A percentile compares a stretch with the other conserved stretches of the same genome.
phyloP scores from a whole-genome alignment of 2,113 vertebrate genomes.

The Bothrops jararaca region DNA sequence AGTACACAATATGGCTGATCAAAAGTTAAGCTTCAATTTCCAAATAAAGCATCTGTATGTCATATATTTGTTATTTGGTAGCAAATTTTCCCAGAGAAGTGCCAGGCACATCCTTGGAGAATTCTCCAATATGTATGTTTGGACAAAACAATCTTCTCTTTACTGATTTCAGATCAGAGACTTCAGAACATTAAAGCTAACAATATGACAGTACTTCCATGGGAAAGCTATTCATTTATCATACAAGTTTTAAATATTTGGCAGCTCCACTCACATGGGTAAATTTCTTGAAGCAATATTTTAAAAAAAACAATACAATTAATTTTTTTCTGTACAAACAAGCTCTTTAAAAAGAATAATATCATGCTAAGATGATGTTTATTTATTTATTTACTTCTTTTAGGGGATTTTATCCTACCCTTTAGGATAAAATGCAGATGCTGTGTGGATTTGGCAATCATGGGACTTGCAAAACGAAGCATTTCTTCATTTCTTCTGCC shows the following conservation, averaged over 20 bases:
- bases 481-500: not conserved
- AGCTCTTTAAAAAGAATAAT: not conserved
- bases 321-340: not conserved
- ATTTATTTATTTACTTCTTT: not conserved
- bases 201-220: slow-evolving; percentile 8
- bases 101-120: not conserved
- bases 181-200: slow-evolving; percentile 12
- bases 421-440: not conserved
- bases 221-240: not conserved
- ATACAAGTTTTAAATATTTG: fast-evolving
- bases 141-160: slow-evolving; percentile 22
- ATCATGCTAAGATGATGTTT: not conserved
- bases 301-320: not conserved
- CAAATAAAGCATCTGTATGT: not conserved
- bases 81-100: slow-evolving; percentile 38
- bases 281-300: not conserved
- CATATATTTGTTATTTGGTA: not conserved
- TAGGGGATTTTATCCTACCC: not conserved
- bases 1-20: slow-evolving; percentile 11
- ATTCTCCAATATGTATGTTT: not conserved
- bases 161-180: slow-evolving; percentile 41
- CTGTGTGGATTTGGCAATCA: not conserved
- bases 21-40: slow-evolving; percentile 31
- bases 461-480: not conserved
- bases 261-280: not conserved